Conservation (phyloP, 2,888 invertebrate genomes). For the Drosophila affinis region DNA sequence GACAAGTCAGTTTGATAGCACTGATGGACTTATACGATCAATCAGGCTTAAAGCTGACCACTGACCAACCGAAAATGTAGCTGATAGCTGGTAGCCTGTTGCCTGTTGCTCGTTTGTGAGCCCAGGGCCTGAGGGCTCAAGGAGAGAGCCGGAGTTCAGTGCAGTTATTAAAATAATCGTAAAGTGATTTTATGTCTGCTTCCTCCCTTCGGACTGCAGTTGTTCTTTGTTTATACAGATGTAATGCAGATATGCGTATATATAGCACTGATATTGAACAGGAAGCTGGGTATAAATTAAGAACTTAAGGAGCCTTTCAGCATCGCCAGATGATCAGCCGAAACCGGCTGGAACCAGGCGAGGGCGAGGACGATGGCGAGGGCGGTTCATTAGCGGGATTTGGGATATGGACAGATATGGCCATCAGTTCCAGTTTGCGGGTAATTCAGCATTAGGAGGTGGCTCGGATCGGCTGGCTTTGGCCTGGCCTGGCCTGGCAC, state of each 20-base stretch:
- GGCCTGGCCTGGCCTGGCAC: slow-evolving; percentile 14
- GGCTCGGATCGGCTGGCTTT: slow-evolving; percentile 9
- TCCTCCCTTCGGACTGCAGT: slow-evolving; percentile 33
- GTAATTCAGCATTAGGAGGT: slow-evolving; percentile 15
- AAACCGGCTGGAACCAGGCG: slow-evolving; percentile 54
- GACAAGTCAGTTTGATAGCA: background rate
- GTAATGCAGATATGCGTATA: slow-evolving; percentile 16
- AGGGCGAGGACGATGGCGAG: slow-evolving; percentile 3
- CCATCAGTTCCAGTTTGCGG: slow-evolving; percentile 1
- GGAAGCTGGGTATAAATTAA: slow-evolving; percentile 68
- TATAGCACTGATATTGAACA: slow-evolving; percentile 54
- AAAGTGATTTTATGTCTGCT: slow-evolving; percentile 54
- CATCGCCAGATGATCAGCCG: background rate
- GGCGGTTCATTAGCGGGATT: slow-evolving; percentile 43
- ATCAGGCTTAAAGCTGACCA: slow-evolving; percentile 63
- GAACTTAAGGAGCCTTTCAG: slow-evolving; percentile 25
- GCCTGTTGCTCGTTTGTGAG: slow-evolving; percentile 41
- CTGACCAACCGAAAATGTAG: slow-evolving; percentile 35
- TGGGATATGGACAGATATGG: slow-evolving; percentile 31
- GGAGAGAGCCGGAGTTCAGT: slow-evolving; percentile 6
- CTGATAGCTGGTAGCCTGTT: slow-evolving; percentile 3
- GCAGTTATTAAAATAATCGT: slow-evolving; percentile 33
- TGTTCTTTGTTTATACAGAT: slow-evolving; percentile 33
- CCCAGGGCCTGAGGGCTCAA: background rate
- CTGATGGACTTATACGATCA: slow-evolving; percentile 44